phyloP scores from a whole-genome alignment of 1,140 invertebrate genomes.

The Cyclina sinensis region DNA sequence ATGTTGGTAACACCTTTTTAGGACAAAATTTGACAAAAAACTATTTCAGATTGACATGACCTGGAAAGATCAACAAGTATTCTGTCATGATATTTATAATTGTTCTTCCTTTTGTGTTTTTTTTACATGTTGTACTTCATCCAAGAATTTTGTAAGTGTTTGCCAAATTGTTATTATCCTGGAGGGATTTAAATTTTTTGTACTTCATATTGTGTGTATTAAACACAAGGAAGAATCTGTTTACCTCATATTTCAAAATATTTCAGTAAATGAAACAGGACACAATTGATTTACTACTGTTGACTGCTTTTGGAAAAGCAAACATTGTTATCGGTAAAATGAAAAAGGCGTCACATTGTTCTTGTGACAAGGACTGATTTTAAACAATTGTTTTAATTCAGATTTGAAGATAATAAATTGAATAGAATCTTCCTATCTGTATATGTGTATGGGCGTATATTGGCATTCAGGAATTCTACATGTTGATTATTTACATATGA shows the following conservation, averaged over 20 bases:
- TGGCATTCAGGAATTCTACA: not conserved
- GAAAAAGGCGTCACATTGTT: conserved; percentile 20
- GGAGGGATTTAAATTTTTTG: not conserved
- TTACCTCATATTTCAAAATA: too few species aligned
- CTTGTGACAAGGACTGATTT: not conserved
- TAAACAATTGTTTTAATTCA: conserved; percentile 14
- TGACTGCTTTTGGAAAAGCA: conserved; percentile 24
- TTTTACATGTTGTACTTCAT: not conserved
- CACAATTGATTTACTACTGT: not conserved
- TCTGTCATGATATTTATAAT: too few species aligned
- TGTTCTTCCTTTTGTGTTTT: not conserved
- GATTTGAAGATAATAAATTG: conserved; percentile 5
- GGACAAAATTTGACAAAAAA: too few species aligned
- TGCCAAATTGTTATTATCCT: conserved; percentile 20
- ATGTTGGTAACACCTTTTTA: too few species aligned
- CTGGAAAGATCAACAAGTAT: too few species aligned
- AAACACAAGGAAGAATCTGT: too few species aligned
- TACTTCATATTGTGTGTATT: too few species aligned
- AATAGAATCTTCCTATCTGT: not conserved
- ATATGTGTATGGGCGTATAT: not conserved
- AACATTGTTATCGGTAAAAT: conserved; percentile 38
- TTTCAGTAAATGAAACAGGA: not conserved
- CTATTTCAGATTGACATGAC: too few species aligned
- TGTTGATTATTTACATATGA: not conserved
- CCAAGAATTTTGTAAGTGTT: conserved; percentile 22